Conservation (phyloP, 2,113 vertebrate genomes). For the Aldabrachelys gigantea region DNA sequence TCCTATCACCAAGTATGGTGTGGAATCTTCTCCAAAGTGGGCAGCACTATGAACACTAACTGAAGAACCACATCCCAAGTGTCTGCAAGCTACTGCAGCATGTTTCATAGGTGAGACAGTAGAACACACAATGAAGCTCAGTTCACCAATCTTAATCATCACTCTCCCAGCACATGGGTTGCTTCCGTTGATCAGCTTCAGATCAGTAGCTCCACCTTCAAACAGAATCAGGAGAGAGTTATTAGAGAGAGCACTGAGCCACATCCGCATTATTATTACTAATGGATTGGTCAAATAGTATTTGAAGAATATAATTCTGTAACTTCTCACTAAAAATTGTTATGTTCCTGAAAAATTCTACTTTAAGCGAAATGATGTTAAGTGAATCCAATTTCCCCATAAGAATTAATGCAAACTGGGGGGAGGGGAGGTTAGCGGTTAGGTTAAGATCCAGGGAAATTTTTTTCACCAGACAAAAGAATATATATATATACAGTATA, state of each 20-base stretch:
- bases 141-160: not conserved
- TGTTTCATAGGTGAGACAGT: not conserved
- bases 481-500: no score
- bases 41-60: not conserved
- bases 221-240: not conserved
- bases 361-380: no score
- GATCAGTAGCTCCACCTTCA: not conserved
- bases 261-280: not conserved
- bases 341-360: no score
- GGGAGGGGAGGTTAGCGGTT: no score
- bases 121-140: not conserved
- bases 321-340: no score
- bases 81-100: not conserved
- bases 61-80: not conserved
- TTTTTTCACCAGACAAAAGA: no score
- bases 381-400: no score
- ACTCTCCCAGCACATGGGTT: not conserved
- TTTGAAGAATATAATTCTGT: not conserved
- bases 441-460: no score
- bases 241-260: not conserved
- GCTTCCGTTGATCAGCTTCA: not conserved
- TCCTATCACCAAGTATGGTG: not conserved
- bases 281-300: not conserved
- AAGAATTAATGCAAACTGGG: no score
- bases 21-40: not conserved